phyloP scores from a whole-genome alignment of 2,888 invertebrate species.

The Tachina lurida region DNA sequence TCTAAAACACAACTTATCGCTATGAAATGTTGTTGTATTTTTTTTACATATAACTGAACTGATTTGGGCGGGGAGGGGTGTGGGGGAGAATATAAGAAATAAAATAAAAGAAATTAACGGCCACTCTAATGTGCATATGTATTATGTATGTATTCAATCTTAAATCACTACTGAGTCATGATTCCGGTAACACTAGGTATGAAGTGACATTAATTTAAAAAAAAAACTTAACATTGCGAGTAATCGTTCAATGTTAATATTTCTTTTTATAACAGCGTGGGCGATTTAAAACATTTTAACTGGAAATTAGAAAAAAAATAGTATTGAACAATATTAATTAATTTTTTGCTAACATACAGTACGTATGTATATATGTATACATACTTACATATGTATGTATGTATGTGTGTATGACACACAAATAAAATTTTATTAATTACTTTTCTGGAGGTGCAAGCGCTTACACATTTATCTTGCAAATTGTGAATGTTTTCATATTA shows the following conservation, averaged over 20 bases:
- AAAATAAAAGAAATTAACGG: too few species aligned
- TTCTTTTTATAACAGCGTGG: constrained; percentile 36
- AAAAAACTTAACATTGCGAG: constrained; percentile 12
- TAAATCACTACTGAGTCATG: constrained; percentile 37
- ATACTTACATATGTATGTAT: too few species aligned
- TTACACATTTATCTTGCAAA: neutral
- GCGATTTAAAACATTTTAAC: constrained; percentile 42
- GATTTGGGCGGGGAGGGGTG: too few species aligned
- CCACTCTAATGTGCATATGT: neutral
- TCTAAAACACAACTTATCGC: too few species aligned
- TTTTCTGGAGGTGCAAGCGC: neutral
- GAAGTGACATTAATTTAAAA: constrained; percentile 46
- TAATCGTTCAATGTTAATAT: neutral
- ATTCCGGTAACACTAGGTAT: constrained; percentile 57
- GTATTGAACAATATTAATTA: constrained; percentile 26
- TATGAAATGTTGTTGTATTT: too few species aligned
- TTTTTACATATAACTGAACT: too few species aligned
- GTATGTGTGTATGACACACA: neutral
- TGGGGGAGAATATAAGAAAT: too few species aligned
- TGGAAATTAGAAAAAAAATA: constrained; percentile 13
- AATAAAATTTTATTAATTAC: neutral
- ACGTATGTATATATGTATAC: too few species aligned
- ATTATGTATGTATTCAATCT: neutral
- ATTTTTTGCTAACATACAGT: neutral
- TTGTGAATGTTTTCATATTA: neutral